Conservation (phyloP, 2,113 vertebrate genomes). For the Zapornia atra region DNA sequence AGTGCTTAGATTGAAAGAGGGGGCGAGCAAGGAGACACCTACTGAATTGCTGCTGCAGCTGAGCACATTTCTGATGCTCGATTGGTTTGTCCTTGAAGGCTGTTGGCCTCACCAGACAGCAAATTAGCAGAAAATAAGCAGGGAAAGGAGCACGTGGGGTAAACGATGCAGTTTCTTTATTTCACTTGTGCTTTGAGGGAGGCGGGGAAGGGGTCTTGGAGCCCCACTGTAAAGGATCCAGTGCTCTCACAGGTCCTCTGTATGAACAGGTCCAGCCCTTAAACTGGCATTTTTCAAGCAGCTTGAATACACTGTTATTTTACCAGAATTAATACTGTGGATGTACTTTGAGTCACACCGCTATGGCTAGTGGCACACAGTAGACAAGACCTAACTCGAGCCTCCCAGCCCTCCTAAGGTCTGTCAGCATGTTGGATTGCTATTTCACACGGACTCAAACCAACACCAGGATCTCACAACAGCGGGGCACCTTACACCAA, state of each 20-base stretch:
- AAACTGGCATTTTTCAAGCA: neutral
- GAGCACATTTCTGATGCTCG: neutral
- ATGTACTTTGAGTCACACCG: neutral
- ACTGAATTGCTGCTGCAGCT: neutral
- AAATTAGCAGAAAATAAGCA: neutral
- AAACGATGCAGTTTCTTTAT: neutral
- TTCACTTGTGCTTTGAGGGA: accelerated
- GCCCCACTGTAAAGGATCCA: neutral
- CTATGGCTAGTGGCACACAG: neutral
- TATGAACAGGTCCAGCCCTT: neutral
- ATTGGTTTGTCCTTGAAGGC: neutral
- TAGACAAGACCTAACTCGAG: neutral
- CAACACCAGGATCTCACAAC: neutral
- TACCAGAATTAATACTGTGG: neutral
- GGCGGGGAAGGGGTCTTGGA: neutral
- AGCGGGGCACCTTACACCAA: accelerated
- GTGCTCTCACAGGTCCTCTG: neutral
- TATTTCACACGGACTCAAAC: neutral
- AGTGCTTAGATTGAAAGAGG: neutral
- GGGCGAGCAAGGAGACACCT: neutral
- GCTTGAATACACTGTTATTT: neutral
- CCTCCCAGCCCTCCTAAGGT: neutral
- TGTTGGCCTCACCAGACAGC: neutral
- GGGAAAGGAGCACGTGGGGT: neutral
- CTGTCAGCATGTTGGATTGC: neutral